Conservation (phyloP, 2,113 vertebrate species). For the Forbesichthys agassizii region DNA sequence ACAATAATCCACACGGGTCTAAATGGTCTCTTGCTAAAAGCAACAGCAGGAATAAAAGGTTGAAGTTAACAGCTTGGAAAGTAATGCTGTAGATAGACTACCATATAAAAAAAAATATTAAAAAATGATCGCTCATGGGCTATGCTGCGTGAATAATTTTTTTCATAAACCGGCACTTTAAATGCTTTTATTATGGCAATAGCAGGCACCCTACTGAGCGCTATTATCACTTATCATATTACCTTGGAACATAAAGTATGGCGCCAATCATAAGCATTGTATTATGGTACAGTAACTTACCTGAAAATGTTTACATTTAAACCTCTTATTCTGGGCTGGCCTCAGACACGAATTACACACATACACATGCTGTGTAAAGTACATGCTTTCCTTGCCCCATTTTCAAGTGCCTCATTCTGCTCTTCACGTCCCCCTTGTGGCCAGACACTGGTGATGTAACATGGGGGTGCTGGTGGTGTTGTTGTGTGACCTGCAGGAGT, state of each 20-base stretch:
- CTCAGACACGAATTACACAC: too few species aligned
- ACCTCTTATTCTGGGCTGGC: too few species aligned
- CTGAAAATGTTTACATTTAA: too few species aligned
- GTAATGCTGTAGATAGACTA: neutral
- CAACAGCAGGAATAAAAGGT: neutral
- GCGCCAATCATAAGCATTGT: too few species aligned
- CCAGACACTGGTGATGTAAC: neutral
- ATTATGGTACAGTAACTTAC: too few species aligned
- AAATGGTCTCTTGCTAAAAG: constrained; percentile 21
- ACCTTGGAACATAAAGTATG: neutral
- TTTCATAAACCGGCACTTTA: constrained; percentile 1
- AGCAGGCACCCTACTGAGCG: neutral
- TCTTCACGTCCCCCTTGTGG: too few species aligned
- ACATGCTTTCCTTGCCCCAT: too few species aligned
- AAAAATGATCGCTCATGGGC: neutral
- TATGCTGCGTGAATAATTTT: neutral
- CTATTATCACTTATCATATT: constrained; percentile 5
- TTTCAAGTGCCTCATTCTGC: too few species aligned
- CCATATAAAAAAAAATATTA: neutral
- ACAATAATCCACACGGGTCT: constrained; percentile 1
- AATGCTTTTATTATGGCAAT: neutral
- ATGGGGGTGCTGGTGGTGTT: neutral
- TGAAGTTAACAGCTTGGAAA: neutral
- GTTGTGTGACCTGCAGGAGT: constrained; percentile 79
- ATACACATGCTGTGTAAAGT: too few species aligned